Evolutionary conservation across 2,113 vertebrate species (phyloP).

Genomic region (Chloropsis cyanopogon): DNA sequence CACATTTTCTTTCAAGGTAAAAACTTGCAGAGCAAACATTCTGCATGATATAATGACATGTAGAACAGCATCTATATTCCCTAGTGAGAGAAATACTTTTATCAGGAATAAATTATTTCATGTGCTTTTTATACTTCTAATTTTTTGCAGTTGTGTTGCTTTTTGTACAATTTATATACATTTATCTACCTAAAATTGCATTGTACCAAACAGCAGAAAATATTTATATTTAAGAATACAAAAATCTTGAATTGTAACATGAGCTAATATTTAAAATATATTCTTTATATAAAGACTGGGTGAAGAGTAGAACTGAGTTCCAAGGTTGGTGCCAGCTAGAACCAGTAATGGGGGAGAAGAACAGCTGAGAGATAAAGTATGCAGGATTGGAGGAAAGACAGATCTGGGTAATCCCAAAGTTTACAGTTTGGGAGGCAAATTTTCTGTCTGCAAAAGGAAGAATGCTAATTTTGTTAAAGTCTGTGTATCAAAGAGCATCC

Average conservation of each 20-base stretch:
- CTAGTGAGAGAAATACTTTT: not conserved
- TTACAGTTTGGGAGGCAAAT: not conserved
- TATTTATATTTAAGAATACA: not conserved
- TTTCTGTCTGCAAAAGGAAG: not conserved
- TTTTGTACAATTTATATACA: not conserved
- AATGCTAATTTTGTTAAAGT: not conserved
- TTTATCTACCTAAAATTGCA: not conserved
- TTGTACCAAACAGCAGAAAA: not conserved
- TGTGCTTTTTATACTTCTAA: not conserved
- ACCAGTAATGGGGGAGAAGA: not conserved
- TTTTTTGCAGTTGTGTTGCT: not conserved
- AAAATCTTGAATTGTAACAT: not conserved
- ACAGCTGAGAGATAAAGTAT: not conserved
- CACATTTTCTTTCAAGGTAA: not conserved
- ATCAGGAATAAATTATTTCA: not conserved
- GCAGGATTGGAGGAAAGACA: not conserved
- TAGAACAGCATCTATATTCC: not conserved
- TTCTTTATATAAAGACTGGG: not conserved
- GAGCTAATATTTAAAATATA: not conserved
- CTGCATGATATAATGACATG: not conserved
- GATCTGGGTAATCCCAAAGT: not conserved
- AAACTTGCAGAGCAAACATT: not conserved
- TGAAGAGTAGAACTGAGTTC: not conserved
- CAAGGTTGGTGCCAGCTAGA: not conserved
- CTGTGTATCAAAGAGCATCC: not conserved